Percentiles rank a stretch among this genome's conserved stretches.
Evolutionary conservation across 1,140 invertebrate genomes (phyloP).

Genomic region (Drosophila ananassae): DNA sequence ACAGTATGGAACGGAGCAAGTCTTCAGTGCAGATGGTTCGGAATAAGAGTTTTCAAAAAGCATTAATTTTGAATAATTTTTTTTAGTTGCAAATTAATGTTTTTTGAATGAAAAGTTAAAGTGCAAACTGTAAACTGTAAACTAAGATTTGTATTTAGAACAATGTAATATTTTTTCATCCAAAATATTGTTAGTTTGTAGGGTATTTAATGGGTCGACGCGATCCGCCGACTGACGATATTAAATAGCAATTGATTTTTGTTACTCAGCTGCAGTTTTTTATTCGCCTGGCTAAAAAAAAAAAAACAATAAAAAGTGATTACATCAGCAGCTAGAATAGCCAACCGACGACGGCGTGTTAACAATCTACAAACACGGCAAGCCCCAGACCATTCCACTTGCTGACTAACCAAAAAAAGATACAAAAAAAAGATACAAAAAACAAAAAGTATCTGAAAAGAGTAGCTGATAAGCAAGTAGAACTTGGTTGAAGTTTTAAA

Average conservation of each 20-base stretch:
- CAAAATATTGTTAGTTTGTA: not conserved
- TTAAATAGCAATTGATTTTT: conserved; percentile 42
- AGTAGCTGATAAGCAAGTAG: conserved; percentile 13
- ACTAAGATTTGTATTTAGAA: not conserved
- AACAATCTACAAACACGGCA: conserved; percentile 48
- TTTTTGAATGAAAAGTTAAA: too few species aligned
- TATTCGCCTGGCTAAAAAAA: too few species aligned
- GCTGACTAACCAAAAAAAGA: conserved; percentile 36
- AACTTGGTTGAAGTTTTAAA: not conserved
- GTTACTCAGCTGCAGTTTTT: conserved; percentile 10
- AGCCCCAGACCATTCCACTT: conserved; percentile 10
- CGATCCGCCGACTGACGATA: conserved; percentile 44
- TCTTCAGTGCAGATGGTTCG: conserved; percentile 64
- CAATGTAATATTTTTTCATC: not conserved
- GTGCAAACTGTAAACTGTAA: not conserved
- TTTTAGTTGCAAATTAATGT: too few species aligned
- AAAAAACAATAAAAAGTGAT: conserved; percentile 30
- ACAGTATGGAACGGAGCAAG: conserved; percentile 32
- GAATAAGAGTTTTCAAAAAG: conserved; percentile 1
- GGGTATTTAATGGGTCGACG: conserved; percentile 40
- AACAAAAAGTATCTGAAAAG: not conserved
- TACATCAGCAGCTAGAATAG: conserved; percentile 73
- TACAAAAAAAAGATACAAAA: conserved; percentile 2
- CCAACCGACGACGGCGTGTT: conserved; percentile 36
- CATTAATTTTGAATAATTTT: not conserved